A percentile compares a stretch with the other conserved stretches of the same genome.
phyloP scores from a whole-genome alignment of 2,888 invertebrate genomes.

The Steinernema hermaphroditum region DNA sequence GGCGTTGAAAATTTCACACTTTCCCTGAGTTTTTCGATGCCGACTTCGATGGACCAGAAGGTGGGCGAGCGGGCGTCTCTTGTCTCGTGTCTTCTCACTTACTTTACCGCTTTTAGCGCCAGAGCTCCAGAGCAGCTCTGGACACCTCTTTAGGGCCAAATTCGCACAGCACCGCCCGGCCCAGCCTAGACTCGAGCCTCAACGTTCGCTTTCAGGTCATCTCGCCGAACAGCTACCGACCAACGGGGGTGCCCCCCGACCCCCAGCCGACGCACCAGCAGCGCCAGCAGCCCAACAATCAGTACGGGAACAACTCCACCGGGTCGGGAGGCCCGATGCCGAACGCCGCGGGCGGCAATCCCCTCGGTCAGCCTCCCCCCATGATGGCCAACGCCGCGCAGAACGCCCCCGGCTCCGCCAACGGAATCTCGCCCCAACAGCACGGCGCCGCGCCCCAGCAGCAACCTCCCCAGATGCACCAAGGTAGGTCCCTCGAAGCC shows the following conservation, averaged over 20 bases:
- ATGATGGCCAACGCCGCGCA: constrained; percentile 34
- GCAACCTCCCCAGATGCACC: background rate
- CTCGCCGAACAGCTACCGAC: constrained; percentile 26
- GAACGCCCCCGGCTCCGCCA: background rate
- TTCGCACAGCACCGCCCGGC: too few relatives aligned
- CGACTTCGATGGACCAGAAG: constrained; percentile 29
- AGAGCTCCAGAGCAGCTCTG: background rate
- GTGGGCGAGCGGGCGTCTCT: constrained; percentile 18
- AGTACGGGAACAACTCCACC: background rate
- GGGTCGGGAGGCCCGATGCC: background rate
- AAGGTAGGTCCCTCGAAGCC: background rate
- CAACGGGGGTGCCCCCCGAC: constrained; percentile 42
- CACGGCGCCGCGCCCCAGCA: background rate
- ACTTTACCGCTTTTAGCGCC: background rate
- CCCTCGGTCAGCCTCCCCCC: constrained; percentile 42
- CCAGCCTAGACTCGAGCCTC: too few relatives aligned
- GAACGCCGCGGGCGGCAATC: constrained; percentile 37
- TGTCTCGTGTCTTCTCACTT: constrained; percentile 9
- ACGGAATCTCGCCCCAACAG: constrained; percentile 25
- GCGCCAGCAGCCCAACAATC: constrained; percentile 14
- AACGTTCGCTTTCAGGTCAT: constrained; percentile 10
- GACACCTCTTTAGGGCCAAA: too few relatives aligned
- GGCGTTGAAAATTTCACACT: constrained; percentile 30
- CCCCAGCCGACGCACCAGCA: constrained; percentile 55
- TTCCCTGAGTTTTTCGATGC: constrained; percentile 30